Evolutionary conservation across 2,888 invertebrate genomes (phyloP).

Genomic region (Drosophila pegasa): DNA sequence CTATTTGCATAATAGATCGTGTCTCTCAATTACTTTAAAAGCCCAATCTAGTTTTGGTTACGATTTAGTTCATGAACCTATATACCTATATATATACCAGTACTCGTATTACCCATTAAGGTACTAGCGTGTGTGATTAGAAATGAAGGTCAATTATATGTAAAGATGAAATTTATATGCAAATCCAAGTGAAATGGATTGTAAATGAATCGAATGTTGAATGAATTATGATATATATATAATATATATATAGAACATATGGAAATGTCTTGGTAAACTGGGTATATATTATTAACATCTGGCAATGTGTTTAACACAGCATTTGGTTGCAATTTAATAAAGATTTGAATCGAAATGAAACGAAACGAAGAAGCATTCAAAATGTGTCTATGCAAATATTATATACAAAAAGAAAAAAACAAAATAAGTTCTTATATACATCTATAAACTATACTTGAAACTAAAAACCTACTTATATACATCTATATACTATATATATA

Average conservation of each 20-base stretch:
- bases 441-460: conserved; percentile 34
- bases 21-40: conserved; percentile 51
- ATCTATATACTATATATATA: conserved; percentile 40
- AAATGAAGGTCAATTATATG: conserved; percentile 81
- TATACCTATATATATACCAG: conserved; percentile 23
- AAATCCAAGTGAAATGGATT: conserved; percentile 29
- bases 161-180: conserved; percentile 70
- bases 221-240: conserved; percentile 14
- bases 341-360: conserved; percentile 61
- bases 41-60: conserved; percentile 41
- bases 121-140: conserved; percentile 79
- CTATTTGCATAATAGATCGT: conserved; percentile 56
- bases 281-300: conserved; percentile 32
- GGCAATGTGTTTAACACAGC: conserved; percentile 56
- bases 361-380: conserved; percentile 71
- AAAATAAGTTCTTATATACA: conserved; percentile 34
- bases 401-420: conserved; percentile 32
- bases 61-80: conserved; percentile 19
- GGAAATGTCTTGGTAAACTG: conserved; percentile 26
- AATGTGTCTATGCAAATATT: conserved; percentile 73
- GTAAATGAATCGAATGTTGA: conserved; percentile 12
- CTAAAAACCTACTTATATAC: conserved; percentile 45
- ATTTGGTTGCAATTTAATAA: conserved; percentile 48
- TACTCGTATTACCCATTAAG: conserved; percentile 45
- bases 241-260: conserved; percentile 2